Evolutionary conservation across 2,888 invertebrate genomes (phyloP).

Genomic region (Cartodere bifasciata): DNA sequence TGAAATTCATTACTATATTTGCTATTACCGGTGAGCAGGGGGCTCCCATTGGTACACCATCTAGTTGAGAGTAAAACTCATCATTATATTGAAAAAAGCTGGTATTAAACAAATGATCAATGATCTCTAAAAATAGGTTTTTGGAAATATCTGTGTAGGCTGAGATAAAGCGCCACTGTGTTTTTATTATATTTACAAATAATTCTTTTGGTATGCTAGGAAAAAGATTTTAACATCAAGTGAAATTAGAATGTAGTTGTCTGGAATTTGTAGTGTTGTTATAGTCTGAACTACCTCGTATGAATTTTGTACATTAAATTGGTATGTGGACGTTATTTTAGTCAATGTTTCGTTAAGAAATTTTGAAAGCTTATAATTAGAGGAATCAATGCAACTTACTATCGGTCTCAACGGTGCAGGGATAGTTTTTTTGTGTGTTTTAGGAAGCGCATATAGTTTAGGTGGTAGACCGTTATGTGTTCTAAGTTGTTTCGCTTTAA

Average conservation of each 20-base stretch:
- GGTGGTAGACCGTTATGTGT: too few relatives aligned
- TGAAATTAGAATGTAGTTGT: background rate
- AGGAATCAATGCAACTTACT: background rate
- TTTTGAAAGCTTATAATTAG: background rate
- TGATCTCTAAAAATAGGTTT: background rate
- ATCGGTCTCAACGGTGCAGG: background rate
- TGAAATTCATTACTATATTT: too few relatives aligned
- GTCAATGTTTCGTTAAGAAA: background rate
- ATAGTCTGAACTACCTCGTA: background rate
- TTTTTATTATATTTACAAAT: background rate
- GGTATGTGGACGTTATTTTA: background rate
- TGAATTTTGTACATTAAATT: background rate
- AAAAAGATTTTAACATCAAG: background rate
- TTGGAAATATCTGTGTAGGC: slow-evolving; percentile 2
- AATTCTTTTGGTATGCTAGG: background rate
- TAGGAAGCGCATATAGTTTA: background rate
- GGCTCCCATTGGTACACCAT: slow-evolving; percentile 1
- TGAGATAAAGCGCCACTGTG: slow-evolving; percentile 1
- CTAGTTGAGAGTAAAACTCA: background rate
- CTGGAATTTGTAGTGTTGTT: background rate
- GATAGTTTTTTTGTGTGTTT: slow-evolving; percentile 1
- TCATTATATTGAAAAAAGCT: slow-evolving; percentile 1
- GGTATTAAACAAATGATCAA: slow-evolving; percentile 1
- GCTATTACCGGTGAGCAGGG: too few relatives aligned
- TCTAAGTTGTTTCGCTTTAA: too few relatives aligned